These are phyloP conservation scores for Bathynomus jamesi DNA, from an alignment of 1,140 invertebrate species.

Conservation along the genomic window DNA sequence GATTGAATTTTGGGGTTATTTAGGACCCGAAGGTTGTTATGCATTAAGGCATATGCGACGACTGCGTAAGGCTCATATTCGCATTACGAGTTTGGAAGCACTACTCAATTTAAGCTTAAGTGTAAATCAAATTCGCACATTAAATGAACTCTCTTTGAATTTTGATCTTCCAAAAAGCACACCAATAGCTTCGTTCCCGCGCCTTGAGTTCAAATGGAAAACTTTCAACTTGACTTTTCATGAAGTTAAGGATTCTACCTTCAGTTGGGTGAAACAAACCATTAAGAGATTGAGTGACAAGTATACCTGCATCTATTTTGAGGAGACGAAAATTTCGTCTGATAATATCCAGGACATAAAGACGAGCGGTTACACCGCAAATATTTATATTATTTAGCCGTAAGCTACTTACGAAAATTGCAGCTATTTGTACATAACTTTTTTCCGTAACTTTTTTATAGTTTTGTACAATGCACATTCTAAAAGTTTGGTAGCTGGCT, in stretches of 20 bases:
- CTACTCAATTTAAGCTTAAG: not conserved
- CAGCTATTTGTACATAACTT: no score
- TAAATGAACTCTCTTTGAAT: not conserved
- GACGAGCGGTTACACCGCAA: not conserved
- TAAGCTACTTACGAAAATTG: no score
- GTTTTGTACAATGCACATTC: no score
- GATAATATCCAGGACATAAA: conserved; percentile 5
- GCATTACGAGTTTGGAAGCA: conserved; percentile 3
- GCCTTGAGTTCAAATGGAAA: not conserved
- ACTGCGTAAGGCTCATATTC: not conserved
- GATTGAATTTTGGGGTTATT: conserved; percentile 11
- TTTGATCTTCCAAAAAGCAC: conserved; percentile 8
- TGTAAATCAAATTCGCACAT: not conserved
- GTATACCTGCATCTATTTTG: not conserved
- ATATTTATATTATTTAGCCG: not conserved
- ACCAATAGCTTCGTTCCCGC: not conserved
- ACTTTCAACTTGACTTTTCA: not conserved
- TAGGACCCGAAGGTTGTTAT: not conserved
- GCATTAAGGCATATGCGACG: conserved; percentile 7
- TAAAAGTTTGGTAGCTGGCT: no score
- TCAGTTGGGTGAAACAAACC: conserved; percentile 3
- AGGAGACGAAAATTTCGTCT: conserved; percentile 4
- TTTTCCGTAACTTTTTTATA: no score
- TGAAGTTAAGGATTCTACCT: conserved; percentile 9
- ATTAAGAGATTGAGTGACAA: not conserved